Percentiles rank a stretch among this genome's conserved stretches.
phyloP scores from a whole-genome alignment of 2,797 vertebrate genomes.

The Chaetophractus vellerosus region DNA sequence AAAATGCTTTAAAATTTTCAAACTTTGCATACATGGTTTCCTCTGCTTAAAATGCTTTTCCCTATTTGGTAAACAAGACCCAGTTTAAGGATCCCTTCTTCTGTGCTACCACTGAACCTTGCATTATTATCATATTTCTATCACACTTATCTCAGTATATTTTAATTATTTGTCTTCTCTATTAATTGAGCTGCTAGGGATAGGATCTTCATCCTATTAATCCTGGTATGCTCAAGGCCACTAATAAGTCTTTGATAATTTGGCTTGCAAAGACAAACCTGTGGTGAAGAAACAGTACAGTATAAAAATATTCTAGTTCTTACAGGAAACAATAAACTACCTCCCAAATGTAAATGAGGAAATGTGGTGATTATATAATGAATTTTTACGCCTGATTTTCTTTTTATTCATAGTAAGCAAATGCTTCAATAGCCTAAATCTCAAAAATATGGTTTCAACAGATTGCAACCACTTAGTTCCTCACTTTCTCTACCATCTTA shows the following conservation, averaged over 20 bases:
- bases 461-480: not conserved
- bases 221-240: not conserved
- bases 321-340: conserved; percentile 59
- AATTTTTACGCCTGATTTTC: conserved; percentile 41
- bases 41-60: not conserved
- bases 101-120: not conserved
- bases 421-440: conserved; percentile 39
- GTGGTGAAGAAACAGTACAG: not conserved
- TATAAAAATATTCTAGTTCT: conserved; percentile 40
- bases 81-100: not conserved
- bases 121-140: not conserved
- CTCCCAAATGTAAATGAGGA: conserved; percentile 77
- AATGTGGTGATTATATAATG: conserved; percentile 61
- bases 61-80: not conserved
- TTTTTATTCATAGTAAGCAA: conserved; percentile 59
- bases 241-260: not conserved
- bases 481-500: not conserved
- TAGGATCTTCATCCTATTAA: not conserved
- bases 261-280: conserved; percentile 32
- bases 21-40: not conserved
- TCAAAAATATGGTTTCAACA: conserved; percentile 52
- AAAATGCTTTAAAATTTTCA: not conserved
- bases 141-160: not conserved
- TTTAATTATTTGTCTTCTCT: not conserved
- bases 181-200: not conserved